Conservation (phyloP, 2,888 invertebrate genomes). For the Drosophila bunnanda region DNA sequence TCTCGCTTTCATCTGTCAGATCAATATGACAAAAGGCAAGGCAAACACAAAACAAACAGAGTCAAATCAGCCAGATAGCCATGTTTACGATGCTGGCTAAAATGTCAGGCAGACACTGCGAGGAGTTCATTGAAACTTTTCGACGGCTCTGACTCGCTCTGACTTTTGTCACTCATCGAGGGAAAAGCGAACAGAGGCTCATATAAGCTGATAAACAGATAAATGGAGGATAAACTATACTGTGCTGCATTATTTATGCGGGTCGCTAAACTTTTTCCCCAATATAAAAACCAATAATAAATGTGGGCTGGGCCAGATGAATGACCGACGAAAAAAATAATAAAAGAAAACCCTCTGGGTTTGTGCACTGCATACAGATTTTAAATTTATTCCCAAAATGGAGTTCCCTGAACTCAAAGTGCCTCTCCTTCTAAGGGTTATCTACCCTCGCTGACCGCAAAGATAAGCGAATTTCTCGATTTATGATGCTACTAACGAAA, state of each 20-base stretch:
- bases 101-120: slow-evolving; percentile 19
- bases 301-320: slow-evolving; percentile 44
- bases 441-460: slow-evolving; percentile 31
- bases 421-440: slow-evolving; percentile 22
- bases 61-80: slow-evolving; percentile 17
- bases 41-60: slow-evolving; percentile 8
- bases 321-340: slow-evolving; percentile 34
- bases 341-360: not conserved
- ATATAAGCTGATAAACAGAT: slow-evolving; percentile 26
- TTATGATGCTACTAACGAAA: slow-evolving; percentile 38
- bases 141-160: slow-evolving; percentile 8
- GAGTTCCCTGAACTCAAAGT: slow-evolving; percentile 58
- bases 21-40: slow-evolving; percentile 22
- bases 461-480: slow-evolving; percentile 37
- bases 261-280: slow-evolving; percentile 46
- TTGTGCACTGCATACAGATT: slow-evolving; percentile 56
- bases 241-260: slow-evolving; percentile 52
- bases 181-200: slow-evolving; percentile 10
- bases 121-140: slow-evolving; percentile 62
- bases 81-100: slow-evolving; percentile 54
- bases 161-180: slow-evolving; percentile 16
- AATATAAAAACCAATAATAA: slow-evolving; percentile 26
- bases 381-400: slow-evolving; percentile 55
- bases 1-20: slow-evolving; percentile 55
- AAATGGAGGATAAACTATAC: slow-evolving; percentile 28